Evolutionary conservation across 2,888 invertebrate genomes (phyloP), one percentile per base, ranked within the genome.

Genomic region (Gastracanthus pulcherrimus): DNA sequence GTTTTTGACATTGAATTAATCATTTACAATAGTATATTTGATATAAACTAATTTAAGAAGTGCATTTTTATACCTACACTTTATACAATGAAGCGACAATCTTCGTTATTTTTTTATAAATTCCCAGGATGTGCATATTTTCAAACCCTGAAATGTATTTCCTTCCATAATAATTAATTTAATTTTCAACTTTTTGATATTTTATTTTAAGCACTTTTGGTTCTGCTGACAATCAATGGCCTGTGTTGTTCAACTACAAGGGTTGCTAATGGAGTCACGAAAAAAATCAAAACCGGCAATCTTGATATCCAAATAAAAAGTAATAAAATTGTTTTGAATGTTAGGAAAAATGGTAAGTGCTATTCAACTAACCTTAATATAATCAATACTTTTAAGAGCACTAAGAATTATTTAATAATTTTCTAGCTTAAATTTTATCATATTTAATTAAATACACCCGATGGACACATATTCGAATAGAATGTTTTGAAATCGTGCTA

Each of bases 341-440:
- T 88, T n/a, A 81, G 71, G 5, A 87, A 86, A 71, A 84, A 83
- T 41, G 86, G 89, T 87, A 80, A 87, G 84, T 82, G 13, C 13
- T n/a, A n/a, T n/a, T n/a, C n/a, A n/a, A n/a, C n/a, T n/a, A n/a
- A n/a, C n/a, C n/a, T n/a, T n/a, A n/a, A n/a, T n/a, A n/a, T n/a
- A n/a, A n/a, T n/a, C n/a, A n/a, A n/a, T n/a, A n/a, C n/a, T n/a
- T n/a, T n/a, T n/a, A n/a, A n/a, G n/a, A n/a, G 45, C 31, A 34
- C 6, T 19, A n/a, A 13, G 48, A 23, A n/a, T 19, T 2, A 19
- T 19, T 41, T n/a, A n/a, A n/a, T n/a, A n/a, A n/a, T n/a, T n/a
- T n/a, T n/a, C n/a, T n/a, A n/a, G n/a, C n/a, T n/a, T n/a, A n/a
- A n/a, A n/a, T n/a, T n/a, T n/a, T n/a, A n/a, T n/a, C n/a, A n/a